Evolutionary conservation across 2,113 vertebrate genomes (phyloP).

Genomic region (Mormyrus iriodes): DNA sequence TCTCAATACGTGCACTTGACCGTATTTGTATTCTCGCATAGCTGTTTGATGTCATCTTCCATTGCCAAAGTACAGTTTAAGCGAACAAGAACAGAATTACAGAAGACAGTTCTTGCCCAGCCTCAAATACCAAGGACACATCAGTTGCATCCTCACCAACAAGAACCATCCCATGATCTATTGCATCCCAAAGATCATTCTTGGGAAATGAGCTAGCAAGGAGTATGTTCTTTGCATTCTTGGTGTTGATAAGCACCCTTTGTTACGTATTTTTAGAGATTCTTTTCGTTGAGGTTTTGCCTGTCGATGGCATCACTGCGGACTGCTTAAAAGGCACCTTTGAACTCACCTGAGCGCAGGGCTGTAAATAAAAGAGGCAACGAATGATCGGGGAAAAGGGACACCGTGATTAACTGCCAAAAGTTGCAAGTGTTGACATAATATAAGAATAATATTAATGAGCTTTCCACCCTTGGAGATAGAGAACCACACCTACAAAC

Average conservation of each 20-base stretch:
- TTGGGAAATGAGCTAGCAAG: background rate
- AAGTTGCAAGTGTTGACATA: slow-evolving; percentile 15
- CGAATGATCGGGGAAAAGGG: background rate
- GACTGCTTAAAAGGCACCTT: background rate
- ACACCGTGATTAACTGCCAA: slow-evolving; percentile 6
- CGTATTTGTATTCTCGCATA: slow-evolving; percentile 7
- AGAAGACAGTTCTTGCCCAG: background rate
- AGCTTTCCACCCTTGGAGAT: slow-evolving; percentile 49
- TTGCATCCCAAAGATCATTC: background rate
- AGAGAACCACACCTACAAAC: slow-evolving; percentile 36
- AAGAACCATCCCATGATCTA: background rate
- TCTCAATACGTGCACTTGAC: slow-evolving; percentile 23
- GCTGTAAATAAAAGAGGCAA: background rate
- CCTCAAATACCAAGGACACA: background rate
- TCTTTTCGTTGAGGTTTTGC: too few relatives aligned
- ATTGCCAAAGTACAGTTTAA: background rate
- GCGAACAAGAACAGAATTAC: background rate
- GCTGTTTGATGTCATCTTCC: background rate
- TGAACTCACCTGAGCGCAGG: background rate
- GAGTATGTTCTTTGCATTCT: background rate
- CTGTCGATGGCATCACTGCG: too few relatives aligned
- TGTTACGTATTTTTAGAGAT: too few relatives aligned
- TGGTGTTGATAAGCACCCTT: background rate
- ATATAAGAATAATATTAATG: slow-evolving; percentile 46
- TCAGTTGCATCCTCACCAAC: background rate